These are phyloP conservation scores for Anhinga anhinga DNA, from an alignment of 2,113 vertebrate genomes.

Conservation along the genomic window DNA sequence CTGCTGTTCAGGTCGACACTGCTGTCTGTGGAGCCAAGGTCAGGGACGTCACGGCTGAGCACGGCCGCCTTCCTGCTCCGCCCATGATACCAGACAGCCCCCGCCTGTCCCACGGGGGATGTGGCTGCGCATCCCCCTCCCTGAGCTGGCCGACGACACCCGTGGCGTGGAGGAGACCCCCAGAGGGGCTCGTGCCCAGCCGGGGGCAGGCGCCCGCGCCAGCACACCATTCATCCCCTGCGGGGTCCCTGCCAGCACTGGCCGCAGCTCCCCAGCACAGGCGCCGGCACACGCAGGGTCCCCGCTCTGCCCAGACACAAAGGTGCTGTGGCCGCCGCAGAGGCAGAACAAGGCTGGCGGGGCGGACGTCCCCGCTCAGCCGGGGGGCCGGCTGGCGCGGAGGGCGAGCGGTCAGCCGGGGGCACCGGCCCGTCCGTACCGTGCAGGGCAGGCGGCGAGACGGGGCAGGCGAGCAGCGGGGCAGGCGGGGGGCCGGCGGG, in stretches of 20 bases:
- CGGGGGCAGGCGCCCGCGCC: neutral
- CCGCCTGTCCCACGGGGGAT: rapidly evolving
- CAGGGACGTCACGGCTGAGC: neutral
- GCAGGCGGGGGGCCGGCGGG: slow-evolving; percentile 61
- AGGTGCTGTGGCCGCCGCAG: neutral
- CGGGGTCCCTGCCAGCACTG: rapidly evolving
- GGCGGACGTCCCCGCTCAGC: no score
- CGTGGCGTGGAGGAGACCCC: neutral
- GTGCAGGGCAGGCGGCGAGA: slow-evolving; percentile 62
- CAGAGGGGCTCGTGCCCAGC: neutral
- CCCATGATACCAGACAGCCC: neutral
- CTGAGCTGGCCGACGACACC: neutral
- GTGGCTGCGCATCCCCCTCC: neutral
- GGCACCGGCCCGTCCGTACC: neutral
- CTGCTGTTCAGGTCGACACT: slow-evolving; percentile 43
- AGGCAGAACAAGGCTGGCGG: neutral
- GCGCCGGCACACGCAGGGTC: no score
- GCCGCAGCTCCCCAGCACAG: neutral
- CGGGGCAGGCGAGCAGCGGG: slow-evolving; percentile 51
- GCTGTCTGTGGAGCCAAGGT: slow-evolving; percentile 53
- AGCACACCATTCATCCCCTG: rapidly evolving
- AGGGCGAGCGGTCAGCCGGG: neutral
- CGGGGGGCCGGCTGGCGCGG: neutral
- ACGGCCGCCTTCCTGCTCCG: neutral
- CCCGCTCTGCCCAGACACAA: neutral